Evolutionary conservation across 2,888 invertebrate species (phyloP).

Genomic region (Mesochorus sp.): DNA sequence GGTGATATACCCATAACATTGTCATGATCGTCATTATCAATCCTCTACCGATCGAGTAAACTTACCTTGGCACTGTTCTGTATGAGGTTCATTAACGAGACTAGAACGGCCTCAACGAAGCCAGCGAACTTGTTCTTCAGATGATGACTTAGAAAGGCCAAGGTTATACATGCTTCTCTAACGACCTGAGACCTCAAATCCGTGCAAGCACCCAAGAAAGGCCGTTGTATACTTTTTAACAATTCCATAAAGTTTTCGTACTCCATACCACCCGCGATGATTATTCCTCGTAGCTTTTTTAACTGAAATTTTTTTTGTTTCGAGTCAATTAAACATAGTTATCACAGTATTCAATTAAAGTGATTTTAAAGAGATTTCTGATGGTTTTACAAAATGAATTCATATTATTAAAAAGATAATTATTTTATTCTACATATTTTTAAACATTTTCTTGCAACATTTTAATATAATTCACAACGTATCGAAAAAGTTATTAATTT

Average conservation of each 20-base stretch:
- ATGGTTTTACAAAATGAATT: no score
- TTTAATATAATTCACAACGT: no score
- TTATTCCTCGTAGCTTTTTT: conserved; percentile 91
- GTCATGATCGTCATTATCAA: conserved; percentile 6
- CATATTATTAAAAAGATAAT: no score
- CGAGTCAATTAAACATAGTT: no score
- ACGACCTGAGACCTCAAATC: conserved; percentile 97
- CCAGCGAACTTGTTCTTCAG: conserved; percentile 92
- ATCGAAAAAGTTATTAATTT: no score
- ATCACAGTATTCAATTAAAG: no score
- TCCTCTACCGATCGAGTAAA: not conserved
- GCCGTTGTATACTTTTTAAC: conserved; percentile 90
- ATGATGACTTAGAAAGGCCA: conserved; percentile 94
- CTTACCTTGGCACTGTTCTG: conserved; percentile 97
- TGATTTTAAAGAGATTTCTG: no score
- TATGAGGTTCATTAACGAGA: conserved; percentile 93
- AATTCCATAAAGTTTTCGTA: conserved; percentile 89
- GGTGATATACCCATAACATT: not conserved
- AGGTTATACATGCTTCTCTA: conserved; percentile 96
- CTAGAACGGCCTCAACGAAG: conserved; percentile 92
- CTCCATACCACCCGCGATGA: conserved; percentile 91
- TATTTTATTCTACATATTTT: no score
- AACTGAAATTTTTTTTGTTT: conserved; percentile 83
- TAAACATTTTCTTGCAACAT: no score
- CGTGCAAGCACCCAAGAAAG: conserved; percentile 92